phyloP scores from a whole-genome alignment of 1,140 invertebrate species.

The Ladona fulva region DNA sequence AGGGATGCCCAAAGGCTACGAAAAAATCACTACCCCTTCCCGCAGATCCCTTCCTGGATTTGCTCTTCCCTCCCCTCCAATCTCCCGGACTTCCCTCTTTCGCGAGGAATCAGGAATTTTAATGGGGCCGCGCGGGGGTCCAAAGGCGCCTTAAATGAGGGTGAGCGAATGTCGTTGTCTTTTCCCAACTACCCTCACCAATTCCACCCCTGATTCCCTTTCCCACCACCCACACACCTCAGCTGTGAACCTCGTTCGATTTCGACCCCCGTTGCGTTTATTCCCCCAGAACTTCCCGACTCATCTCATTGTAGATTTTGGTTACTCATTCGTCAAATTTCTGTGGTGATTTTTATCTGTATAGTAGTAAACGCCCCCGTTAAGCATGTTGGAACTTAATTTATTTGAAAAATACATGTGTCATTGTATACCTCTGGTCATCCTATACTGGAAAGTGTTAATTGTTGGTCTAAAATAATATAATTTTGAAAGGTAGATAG shows the following conservation, averaged over 20 bases:
- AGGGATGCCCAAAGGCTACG: not conserved
- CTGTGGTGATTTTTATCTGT: no score
- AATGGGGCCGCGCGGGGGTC: not conserved
- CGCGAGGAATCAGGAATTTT: not conserved
- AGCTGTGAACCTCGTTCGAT: no score
- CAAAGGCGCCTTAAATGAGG: slow-evolving; percentile 4
- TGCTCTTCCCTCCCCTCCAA: not conserved
- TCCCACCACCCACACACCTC: not conserved
- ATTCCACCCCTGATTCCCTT: not conserved
- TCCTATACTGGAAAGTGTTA: no score
- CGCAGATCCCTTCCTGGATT: not conserved
- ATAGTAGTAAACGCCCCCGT: no score
- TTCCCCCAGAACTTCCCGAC: not conserved
- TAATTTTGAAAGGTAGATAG: no score
- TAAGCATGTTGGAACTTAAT: no score
- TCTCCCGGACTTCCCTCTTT: not conserved
- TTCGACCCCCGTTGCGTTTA: not conserved
- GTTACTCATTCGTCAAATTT: no score
- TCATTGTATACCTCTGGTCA: no score
- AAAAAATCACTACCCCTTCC: not conserved
- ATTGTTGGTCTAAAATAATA: no score
- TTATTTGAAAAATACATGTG: no score
- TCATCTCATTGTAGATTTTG: no score
- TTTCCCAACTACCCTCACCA: not conserved
- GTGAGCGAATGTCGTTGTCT: not conserved